Percentiles rank a stretch among this genome's conserved stretches.
Conservation (phyloP, 2,888 invertebrate species). For the Hanleya hanleyi region DNA sequence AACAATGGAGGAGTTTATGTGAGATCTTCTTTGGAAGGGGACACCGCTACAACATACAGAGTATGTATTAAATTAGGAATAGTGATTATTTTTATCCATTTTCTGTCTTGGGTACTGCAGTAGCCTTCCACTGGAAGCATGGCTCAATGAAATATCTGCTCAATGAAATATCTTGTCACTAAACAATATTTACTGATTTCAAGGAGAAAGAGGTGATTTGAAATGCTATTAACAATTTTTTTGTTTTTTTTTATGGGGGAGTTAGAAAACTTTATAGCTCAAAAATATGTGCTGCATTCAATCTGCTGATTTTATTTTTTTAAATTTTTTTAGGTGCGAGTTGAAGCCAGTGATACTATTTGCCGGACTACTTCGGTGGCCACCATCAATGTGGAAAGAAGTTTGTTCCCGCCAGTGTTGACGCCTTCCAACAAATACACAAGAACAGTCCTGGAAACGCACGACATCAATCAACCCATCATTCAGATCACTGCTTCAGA, state of each 20-base stretch:
- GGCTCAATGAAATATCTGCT: too few relatives aligned
- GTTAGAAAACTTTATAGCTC: too few relatives aligned
- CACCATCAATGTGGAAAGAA: slow-evolving; percentile 54
- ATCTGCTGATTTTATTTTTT: too few relatives aligned
- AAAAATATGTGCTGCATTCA: too few relatives aligned
- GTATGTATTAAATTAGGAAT: slow-evolving; percentile 45
- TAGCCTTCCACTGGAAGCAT: too few relatives aligned
- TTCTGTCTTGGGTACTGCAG: too few relatives aligned
- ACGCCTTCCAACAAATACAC: slow-evolving; percentile 36
- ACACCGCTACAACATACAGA: slow-evolving; percentile 47
- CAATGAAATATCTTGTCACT: too few relatives aligned
- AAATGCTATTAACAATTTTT: too few relatives aligned
- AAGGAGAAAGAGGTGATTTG: too few relatives aligned
- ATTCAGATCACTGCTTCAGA: slow-evolving; percentile 53
- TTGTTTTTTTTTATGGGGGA: too few relatives aligned
- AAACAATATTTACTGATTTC: too few relatives aligned
- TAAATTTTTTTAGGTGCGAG: slow-evolving; percentile 52
- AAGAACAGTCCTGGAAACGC: slow-evolving; percentile 56
- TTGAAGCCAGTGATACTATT: slow-evolving; percentile 53
- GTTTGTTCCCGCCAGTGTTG: slow-evolving; percentile 51
- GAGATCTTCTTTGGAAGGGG: slow-evolving; percentile 45
- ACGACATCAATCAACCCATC: slow-evolving; percentile 44
- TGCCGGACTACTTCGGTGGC: slow-evolving; percentile 46
- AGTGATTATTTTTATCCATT: too few relatives aligned
- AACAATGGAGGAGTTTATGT: slow-evolving; percentile 49